A percentile compares a stretch with the other conserved stretches of the same genome.
These are phyloP conservation scores for Zygogramma bicolorata DNA, from an alignment of 2,888 invertebrate species.

Conservation along the genomic window DNA sequence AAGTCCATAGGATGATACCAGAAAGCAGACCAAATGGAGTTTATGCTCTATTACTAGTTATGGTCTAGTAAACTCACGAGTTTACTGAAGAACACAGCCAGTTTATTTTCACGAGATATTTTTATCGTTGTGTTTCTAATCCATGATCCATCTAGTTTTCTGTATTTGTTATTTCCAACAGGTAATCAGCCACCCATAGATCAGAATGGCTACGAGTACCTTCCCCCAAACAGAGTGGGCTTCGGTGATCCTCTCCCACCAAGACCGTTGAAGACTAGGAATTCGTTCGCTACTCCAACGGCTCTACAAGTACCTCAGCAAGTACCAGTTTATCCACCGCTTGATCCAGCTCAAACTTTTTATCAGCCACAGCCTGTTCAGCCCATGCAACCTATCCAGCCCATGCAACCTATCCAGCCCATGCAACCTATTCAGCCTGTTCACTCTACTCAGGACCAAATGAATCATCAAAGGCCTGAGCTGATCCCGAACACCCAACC, in stretches of 20 bases:
- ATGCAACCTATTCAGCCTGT: not conserved
- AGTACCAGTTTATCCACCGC: conserved; percentile 15
- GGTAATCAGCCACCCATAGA: conserved; percentile 30
- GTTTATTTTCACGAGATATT: no score
- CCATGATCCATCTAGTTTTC: no score
- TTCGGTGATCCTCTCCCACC: conserved; percentile 53
- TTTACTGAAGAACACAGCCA: no score
- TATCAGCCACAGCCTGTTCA: not conserved
- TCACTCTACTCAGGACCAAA: not conserved
- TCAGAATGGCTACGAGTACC: conserved; percentile 55
- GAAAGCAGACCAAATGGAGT: no score
- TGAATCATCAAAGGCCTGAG: no score
- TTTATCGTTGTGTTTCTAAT: no score
- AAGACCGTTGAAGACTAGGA: conserved; percentile 53
- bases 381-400: not conserved
- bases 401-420: not conserved
- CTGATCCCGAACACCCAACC: no score
- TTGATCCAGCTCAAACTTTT: conserved; percentile 18
- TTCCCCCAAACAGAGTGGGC: conserved; percentile 50
- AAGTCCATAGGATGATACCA: no score
- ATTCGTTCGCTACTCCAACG: conserved; percentile 55
- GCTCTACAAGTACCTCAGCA: conserved; percentile 44
- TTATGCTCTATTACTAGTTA: no score
- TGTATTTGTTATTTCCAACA: conserved; percentile 11
- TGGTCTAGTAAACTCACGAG: no score